Conservation (phyloP, 2,888 invertebrate genomes). For the Drosophila fungiperda region DNA sequence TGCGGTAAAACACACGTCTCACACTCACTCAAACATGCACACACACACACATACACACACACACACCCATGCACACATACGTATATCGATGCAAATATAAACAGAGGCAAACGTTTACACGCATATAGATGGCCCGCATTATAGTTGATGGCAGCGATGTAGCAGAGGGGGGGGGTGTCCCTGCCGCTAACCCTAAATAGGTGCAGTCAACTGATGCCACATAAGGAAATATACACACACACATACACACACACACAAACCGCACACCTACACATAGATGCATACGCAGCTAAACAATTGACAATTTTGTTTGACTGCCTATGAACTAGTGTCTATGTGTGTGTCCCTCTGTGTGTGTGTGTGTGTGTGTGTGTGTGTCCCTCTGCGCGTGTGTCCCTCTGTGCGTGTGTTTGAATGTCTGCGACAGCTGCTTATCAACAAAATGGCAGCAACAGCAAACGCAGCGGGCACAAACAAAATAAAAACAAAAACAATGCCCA, state of each 20-base stretch:
- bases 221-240: slow-evolving; percentile 46
- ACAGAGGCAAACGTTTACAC: slow-evolving; percentile 67
- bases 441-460: slow-evolving; percentile 57
- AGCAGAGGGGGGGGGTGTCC: background rate
- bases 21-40: slow-evolving; percentile 15
- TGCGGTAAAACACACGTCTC: slow-evolving; percentile 33
- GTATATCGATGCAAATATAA: slow-evolving; percentile 41
- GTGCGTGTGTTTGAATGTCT: slow-evolving; percentile 17
- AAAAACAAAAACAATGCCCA: slow-evolving; percentile 23
- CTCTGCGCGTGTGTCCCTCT: background rate
- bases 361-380: slow-evolving; percentile 8
- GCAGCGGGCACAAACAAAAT: slow-evolving; percentile 39
- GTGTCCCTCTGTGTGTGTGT: background rate
- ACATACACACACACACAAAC: slow-evolving; percentile 22
- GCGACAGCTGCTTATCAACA: slow-evolving; percentile 66
- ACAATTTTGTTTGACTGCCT: slow-evolving; percentile 61
- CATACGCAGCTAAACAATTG: slow-evolving; percentile 61
- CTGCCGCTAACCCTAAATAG: slow-evolving; percentile 47
- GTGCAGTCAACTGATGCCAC: slow-evolving; percentile 65
- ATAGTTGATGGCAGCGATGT: slow-evolving; percentile 23
- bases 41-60: background rate
- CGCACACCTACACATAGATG: slow-evolving; percentile 24
- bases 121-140: slow-evolving; percentile 79
- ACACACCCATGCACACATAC: slow-evolving; percentile 11
- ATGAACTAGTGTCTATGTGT: slow-evolving; percentile 1